These are phyloP conservation scores for Nymphalis io DNA, from an alignment of 1,140 invertebrate genomes.

Conservation along the genomic window DNA sequence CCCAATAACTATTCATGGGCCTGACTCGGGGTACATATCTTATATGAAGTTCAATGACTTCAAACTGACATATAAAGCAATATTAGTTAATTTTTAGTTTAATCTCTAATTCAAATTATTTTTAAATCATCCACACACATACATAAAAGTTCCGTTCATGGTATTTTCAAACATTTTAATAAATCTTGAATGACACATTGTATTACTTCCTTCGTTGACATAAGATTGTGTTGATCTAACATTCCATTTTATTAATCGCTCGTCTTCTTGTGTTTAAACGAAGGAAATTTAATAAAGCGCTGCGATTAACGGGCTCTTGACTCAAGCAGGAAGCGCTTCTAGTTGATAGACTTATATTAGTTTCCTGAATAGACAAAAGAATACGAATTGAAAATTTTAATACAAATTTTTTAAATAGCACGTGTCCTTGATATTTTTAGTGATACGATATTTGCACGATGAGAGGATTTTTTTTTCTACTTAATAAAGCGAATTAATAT, in stretches of 20 bases:
- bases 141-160: not conserved
- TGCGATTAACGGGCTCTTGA: slow-evolving; percentile 47
- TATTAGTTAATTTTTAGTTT: too few species aligned
- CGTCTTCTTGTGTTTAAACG: slow-evolving; percentile 37
- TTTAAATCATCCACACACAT: too few species aligned
- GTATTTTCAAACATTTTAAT: not conserved
- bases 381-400: not conserved
- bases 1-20: too few species aligned
- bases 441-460: too few species aligned
- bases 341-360: slow-evolving; percentile 38
- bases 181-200: not conserved
- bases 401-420: not conserved
- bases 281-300: slow-evolving; percentile 57
- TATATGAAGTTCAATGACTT: too few species aligned
- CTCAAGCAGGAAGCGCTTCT: slow-evolving; percentile 47
- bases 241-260: slow-evolving; percentile 44
- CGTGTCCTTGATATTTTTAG: not conserved
- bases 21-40: too few species aligned
- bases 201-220: slow-evolving; percentile 31
- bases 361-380: slow-evolving; percentile 7
- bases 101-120: too few species aligned
- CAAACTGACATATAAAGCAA: too few species aligned
- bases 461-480: too few species aligned
- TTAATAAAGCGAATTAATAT: too few species aligned
- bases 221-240: slow-evolving; percentile 14